These are phyloP conservation scores for Passerculus sandwichensis DNA, from an alignment of 2,797 vertebrate species.

Conservation along the genomic window DNA sequence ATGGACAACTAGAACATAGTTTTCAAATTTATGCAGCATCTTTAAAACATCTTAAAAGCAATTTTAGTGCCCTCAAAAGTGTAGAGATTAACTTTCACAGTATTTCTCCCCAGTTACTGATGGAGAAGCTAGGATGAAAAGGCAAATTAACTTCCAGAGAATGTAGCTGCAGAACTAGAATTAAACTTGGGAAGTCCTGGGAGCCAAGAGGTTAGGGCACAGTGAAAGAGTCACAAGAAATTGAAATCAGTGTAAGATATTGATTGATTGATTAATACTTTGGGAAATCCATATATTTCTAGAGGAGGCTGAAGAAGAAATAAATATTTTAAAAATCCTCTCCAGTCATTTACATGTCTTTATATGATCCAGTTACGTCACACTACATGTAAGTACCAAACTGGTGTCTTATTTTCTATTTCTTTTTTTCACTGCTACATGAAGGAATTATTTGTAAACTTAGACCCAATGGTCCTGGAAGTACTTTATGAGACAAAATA, in stretches of 20 bases:
- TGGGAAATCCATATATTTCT: background rate
- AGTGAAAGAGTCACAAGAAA: background rate
- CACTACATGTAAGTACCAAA: background rate
- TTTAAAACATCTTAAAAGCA: background rate
- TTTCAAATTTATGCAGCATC: background rate
- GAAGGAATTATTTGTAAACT: slow-evolving; percentile 82
- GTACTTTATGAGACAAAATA: slow-evolving; percentile 82
- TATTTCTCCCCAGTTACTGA: background rate
- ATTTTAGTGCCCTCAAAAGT: background rate
- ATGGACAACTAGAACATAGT: background rate
- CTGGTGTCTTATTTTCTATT: background rate
- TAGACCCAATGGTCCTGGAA: slow-evolving; percentile 82
- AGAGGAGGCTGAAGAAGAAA: background rate
- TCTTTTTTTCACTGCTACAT: background rate
- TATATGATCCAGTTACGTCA: background rate
- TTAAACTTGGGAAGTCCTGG: background rate
- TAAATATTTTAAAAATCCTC: background rate
- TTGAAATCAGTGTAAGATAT: background rate
- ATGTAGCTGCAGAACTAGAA: background rate
- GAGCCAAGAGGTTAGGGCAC: background rate
- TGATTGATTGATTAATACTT: background rate
- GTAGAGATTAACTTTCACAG: background rate
- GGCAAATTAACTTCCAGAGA: background rate
- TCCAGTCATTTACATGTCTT: background rate
- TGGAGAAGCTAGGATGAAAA: background rate